Evolutionary conservation across 2,797 vertebrate genomes (phyloP).

Genomic region (Mormyrus hasselquistii): DNA sequence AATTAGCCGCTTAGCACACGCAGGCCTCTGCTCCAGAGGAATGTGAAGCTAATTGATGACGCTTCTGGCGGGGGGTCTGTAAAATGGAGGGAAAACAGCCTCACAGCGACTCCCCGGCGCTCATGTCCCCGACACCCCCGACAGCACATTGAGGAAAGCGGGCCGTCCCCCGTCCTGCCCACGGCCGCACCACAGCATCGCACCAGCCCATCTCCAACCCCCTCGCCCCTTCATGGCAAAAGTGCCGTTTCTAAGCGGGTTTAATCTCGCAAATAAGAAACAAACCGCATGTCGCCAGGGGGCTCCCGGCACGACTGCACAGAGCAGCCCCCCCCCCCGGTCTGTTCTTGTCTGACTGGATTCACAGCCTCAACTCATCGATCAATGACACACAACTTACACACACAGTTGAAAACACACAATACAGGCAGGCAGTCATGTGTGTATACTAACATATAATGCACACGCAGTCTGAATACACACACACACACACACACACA

Average conservation of each 20-base stretch:
- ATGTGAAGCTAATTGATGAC: conserved; percentile 55
- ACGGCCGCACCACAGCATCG: not conserved
- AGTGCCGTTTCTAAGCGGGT: not conserved
- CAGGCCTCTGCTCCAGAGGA: conserved; percentile 43
- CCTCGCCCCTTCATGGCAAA: not conserved
- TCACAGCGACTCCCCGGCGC: conserved; percentile 59
- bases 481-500: not conserved
- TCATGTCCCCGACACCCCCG: conserved; percentile 47
- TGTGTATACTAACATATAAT: not conserved
- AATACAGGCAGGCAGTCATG: not conserved
- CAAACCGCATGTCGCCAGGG: not conserved
- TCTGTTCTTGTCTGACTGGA: not conserved
- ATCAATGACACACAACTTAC: not conserved
- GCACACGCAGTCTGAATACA: not conserved
- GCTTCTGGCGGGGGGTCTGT: conserved; percentile 20
- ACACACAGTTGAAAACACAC: not conserved
- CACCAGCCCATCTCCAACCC: not conserved
- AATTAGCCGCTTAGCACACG: conserved; percentile 48
- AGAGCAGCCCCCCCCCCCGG: not conserved
- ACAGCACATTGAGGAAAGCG: not conserved
- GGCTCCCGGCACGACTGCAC: not conserved
- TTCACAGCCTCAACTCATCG: not conserved
- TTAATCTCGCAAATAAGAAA: not conserved
- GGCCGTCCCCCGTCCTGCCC: not conserved
- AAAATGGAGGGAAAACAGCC: conserved; percentile 40